Base-by-base conservation (phyloP, 2,797 vertebrate genomes). In the Smutsia gigantea region DNA sequence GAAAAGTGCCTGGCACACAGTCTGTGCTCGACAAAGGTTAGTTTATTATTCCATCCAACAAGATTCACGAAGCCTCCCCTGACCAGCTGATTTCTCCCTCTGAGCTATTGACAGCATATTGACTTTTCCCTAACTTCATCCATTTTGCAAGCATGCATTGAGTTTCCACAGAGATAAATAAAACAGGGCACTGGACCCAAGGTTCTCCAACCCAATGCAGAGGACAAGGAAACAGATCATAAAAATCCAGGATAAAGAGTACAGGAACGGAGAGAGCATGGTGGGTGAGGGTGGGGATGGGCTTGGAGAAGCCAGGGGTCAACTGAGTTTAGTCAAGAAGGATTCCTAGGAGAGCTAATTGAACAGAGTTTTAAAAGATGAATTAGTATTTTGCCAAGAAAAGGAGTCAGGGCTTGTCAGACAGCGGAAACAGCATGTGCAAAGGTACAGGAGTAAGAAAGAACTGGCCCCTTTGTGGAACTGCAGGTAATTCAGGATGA, bases 111-210 rank as follows among this genome's bases (percentile, higher is more conserved):
- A 49, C 8, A 46, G 34, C 21, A 39, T 68, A 49, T 31, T 81
- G 88, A 87, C 92, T 71, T 55, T 85, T 79, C 51, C 57, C 74
- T 78, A 53, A 27, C 82, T 78, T 72, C 55, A 37, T 87, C 27
- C 55, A 46, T 86, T 94, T 90, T n/a, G 59, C 51, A 87, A 90
- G 64, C 15, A 3, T 55, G 72, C 78, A 23, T 4, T 66, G 31
- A 69, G 59, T 91, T 69, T 83, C 69, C 51, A 42, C 8, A 18
- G 79, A 92, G 69, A 91, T 49, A 42, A 93, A 89, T 64, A 31
- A 92, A 75, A 37, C n/a, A 72, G 55, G 42, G 37, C 18, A 3
- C 31, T 78, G 19, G 51, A 57, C 34, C 61, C 49, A 25, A 61
- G 66, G 68, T 69, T 53, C 34, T 77, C 72, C 31, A 29, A 51